These are phyloP conservation scores for Nothocercus nigrocapillus DNA, from an alignment of 2,113 vertebrate genomes.

Conservation along the genomic window DNA sequence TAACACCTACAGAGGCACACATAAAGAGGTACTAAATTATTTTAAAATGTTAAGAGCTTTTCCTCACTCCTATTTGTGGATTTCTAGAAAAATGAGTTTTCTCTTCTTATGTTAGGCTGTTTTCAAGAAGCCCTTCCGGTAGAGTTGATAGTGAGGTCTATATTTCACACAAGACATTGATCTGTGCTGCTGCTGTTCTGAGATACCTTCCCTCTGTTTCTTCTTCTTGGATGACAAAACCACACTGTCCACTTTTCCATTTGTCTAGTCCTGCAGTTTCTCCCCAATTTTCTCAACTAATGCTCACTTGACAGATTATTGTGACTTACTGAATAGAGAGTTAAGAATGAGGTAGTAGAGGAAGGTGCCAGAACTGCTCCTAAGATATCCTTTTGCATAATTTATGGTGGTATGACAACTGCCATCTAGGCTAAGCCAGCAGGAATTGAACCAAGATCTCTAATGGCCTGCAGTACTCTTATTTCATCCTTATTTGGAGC, in stretches of 20 bases:
- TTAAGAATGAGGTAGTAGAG: neutral
- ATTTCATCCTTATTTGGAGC: conserved; percentile 24
- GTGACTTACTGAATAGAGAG: neutral
- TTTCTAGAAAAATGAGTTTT: neutral
- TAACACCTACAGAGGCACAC: neutral
- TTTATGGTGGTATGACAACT: neutral
- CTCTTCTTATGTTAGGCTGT: neutral
- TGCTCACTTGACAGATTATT: neutral
- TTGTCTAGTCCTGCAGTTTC: neutral
- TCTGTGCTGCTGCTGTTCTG: neutral
- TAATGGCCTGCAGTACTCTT: neutral
- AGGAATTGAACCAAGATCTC: neutral
- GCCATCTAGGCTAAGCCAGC: neutral
- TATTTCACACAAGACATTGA: neutral
- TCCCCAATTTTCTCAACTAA: neutral
- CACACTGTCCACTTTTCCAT: neutral
- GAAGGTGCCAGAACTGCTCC: neutral
- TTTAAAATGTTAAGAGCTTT: neutral
- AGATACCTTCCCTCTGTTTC: neutral
- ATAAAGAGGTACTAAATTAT: neutral
- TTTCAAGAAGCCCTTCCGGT: neutral
- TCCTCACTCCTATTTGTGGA: neutral
- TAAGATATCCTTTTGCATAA: neutral
- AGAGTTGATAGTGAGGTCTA: neutral
- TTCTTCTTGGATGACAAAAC: neutral